These are phyloP conservation scores for Microtus richardsoni DNA, from an alignment of 2,113 vertebrate species.

Conservation along the genomic window DNA sequence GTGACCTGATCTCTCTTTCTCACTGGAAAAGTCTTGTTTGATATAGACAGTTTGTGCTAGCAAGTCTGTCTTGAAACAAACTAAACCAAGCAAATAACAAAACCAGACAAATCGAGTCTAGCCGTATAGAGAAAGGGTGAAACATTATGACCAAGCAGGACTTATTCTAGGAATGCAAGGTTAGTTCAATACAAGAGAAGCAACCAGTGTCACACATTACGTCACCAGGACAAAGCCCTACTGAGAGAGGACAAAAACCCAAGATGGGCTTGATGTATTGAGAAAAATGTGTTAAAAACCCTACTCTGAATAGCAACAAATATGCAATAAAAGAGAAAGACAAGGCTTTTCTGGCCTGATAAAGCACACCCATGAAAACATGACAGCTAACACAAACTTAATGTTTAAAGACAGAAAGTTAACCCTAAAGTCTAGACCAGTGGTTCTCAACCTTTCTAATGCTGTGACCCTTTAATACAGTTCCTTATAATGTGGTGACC, in stretches of 20 bases:
- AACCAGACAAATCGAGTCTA: not conserved
- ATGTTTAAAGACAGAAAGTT: not conserved
- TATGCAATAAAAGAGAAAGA: not conserved
- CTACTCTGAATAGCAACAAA: not conserved
- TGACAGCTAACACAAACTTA: not conserved
- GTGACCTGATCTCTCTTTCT: not conserved
- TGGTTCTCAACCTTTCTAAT: not conserved
- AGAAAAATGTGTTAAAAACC: not conserved
- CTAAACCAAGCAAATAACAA: not conserved
- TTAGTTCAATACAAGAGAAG: not conserved
- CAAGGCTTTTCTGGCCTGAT: not conserved
- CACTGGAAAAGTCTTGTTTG: not conserved
- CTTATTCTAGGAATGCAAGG: conserved; percentile 1
- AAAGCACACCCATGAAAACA: not conserved
- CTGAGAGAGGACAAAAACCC: not conserved
- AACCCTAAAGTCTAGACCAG: not conserved
- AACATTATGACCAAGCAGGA: not conserved
- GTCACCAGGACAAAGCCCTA: not conserved
- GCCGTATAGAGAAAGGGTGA: not conserved
- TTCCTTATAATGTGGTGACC: not conserved
- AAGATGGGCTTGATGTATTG: not conserved
- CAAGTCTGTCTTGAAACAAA: not conserved
- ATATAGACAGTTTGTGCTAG: not conserved
- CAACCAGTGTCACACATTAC: not conserved
- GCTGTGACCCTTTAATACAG: not conserved